These are phyloP conservation scores for Ibycter americanus DNA, from an alignment of 2,797 vertebrate genomes.

Conservation along the genomic window DNA sequence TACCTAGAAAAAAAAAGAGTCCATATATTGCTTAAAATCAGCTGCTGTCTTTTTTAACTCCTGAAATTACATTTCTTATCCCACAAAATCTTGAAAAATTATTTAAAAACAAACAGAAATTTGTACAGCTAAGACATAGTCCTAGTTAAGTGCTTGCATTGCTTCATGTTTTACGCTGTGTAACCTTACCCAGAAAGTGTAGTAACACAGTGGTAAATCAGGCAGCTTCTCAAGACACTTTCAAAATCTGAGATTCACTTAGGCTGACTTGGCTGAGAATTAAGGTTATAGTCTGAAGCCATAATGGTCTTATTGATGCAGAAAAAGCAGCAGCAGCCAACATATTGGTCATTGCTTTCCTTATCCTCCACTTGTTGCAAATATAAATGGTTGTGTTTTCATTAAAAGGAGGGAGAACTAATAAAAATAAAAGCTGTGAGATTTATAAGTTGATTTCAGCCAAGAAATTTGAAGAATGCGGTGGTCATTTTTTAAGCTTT, in stretches of 20 bases:
- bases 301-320: not conserved
- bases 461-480: slow-evolving; percentile 5
- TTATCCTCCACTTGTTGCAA: not conserved
- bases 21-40: not conserved
- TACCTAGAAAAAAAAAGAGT: not conserved
- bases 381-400: not conserved
- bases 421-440: not conserved
- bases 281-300: not conserved
- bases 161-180: not conserved
- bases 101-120: not conserved
- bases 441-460: not conserved
- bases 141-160: not conserved
- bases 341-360: not conserved
- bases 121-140: not conserved
- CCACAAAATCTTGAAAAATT: not conserved
- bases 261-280: not conserved
- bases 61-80: not conserved
- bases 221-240: not conserved
- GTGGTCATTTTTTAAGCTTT: not conserved
- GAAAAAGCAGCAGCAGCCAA: not conserved
- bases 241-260: not conserved
- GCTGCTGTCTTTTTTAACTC: not conserved
- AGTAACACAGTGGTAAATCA: not conserved
- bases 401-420: not conserved
- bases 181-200: not conserved